A percentile compares a stretch with the other conserved stretches of the same genome.
These are phyloP conservation scores for Sebastes goodei DNA, from an alignment of 2,797 vertebrate species.

Conservation along the genomic window DNA sequence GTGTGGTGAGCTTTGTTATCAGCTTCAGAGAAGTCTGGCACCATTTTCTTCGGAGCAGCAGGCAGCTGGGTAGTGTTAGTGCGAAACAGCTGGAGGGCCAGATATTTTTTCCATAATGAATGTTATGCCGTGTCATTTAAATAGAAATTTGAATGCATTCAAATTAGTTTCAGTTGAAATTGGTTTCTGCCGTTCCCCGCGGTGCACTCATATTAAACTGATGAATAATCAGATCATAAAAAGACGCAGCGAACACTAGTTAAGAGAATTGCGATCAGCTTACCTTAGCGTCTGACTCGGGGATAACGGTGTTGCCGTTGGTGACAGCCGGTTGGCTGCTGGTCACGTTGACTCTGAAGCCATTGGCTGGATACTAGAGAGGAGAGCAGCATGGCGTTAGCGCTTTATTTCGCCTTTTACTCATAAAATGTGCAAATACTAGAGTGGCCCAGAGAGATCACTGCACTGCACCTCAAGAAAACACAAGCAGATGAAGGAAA, in stretches of 20 bases:
- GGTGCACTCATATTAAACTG: conserved; percentile 3
- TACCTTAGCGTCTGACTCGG: conserved; percentile 51
- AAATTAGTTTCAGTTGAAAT: conserved; percentile 20
- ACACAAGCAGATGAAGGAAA: not conserved
- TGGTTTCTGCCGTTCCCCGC: not conserved
- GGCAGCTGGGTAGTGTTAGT: not conserved
- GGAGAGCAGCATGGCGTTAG: conserved; percentile 1
- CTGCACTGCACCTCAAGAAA: not conserved
- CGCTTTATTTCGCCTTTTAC: not conserved
- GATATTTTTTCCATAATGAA: not conserved
- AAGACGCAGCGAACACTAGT: not conserved
- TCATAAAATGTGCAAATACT: not conserved
- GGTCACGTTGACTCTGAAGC: conserved; percentile 55
- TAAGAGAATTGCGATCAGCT: conserved; percentile 18
- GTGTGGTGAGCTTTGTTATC: conserved; percentile 17
- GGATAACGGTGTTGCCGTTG: conserved; percentile 44
- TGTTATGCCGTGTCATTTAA: conserved; percentile 3
- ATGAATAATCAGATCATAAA: conserved; percentile 15
- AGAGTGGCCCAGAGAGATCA: not conserved
- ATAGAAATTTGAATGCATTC: conserved; percentile 27
- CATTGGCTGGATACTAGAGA: conserved; percentile 72
- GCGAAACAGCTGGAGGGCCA: conserved; percentile 16
- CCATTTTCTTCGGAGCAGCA: conserved; percentile 13
- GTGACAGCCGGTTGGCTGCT: conserved; percentile 43
- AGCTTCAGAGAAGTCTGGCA: conserved; percentile 14